Conservation (phyloP, 2,797 vertebrate genomes). For the Pipistrellus nathusii region DNA sequence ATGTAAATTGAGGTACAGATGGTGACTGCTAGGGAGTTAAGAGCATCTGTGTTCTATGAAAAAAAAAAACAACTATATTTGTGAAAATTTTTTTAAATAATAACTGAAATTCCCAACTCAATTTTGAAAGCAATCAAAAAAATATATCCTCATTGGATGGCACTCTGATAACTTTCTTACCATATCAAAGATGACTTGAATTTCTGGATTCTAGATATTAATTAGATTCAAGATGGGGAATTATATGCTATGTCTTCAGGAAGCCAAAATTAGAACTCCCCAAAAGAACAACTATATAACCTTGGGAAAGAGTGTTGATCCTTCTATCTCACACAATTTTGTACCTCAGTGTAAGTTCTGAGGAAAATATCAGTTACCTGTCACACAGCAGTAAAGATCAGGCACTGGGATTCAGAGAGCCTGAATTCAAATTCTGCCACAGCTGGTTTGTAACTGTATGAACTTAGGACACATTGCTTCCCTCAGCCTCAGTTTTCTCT, state of each 20-base stretch:
- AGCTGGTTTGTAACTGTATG: background rate
- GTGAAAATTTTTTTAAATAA: slow-evolving; percentile 83
- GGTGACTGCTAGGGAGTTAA: slow-evolving; percentile 81
- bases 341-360: background rate
- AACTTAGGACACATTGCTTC: background rate
- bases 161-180: slow-evolving; percentile 74
- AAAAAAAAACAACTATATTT: slow-evolving; percentile 77
- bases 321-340: slow-evolving; percentile 32
- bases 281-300: slow-evolving; percentile 58
- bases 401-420: background rate
- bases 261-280: slow-evolving; percentile 46
- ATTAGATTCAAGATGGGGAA: slow-evolving; percentile 52
- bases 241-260: slow-evolving; percentile 19
- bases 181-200: slow-evolving; percentile 58
- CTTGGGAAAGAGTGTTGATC: slow-evolving; percentile 30
- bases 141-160: slow-evolving; percentile 74
- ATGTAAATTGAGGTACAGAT: slow-evolving; percentile 85
- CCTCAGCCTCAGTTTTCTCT: background rate
- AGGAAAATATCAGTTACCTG: slow-evolving; percentile 31
- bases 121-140: slow-evolving; percentile 73
- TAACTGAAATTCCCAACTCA: slow-evolving; percentile 79
- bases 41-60: slow-evolving; percentile 84
- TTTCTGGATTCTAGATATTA: slow-evolving; percentile 45
- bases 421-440: slow-evolving; percentile 36
- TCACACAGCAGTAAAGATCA: background rate